Evolutionary conservation across 2,113 vertebrate species (phyloP).

Genomic region (Tiliqua scincoides): DNA sequence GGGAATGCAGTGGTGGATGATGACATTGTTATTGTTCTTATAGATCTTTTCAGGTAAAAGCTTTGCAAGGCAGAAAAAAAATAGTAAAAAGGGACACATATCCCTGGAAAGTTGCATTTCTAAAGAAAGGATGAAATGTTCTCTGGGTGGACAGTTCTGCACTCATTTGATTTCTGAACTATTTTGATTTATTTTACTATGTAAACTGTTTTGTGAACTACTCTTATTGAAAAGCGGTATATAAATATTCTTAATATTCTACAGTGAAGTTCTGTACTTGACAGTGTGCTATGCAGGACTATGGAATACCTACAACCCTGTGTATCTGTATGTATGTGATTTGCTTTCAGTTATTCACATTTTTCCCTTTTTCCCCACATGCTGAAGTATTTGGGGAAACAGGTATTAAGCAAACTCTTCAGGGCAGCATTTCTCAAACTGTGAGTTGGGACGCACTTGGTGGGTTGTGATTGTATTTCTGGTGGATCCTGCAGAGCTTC

Average conservation of each 20-base stretch:
- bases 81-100: constrained; percentile 11
- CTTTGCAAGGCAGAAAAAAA: constrained; percentile 25
- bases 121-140: background rate
- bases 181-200: too few relatives aligned
- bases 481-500: too few relatives aligned
- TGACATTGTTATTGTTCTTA: constrained; percentile 86
- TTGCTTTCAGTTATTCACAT: background rate
- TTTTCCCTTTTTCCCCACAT: constrained; percentile 6
- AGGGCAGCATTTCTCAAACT: too few relatives aligned
- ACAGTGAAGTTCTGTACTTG: background rate
- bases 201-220: too few relatives aligned
- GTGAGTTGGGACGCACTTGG: too few relatives aligned
- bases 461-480: too few relatives aligned
- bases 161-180: too few relatives aligned
- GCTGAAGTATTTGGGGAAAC: background rate
- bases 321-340: background rate
- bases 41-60: constrained; percentile 93
- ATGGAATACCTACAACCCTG: background rate
- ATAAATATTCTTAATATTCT: too few relatives aligned
- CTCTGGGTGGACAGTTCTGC: background rate
- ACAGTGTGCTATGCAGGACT: too few relatives aligned
- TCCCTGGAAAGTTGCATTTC: constrained; percentile 13
- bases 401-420: too few relatives aligned
- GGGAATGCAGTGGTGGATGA: constrained; percentile 41
- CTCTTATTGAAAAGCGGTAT: too few relatives aligned